Evolutionary conservation across 1,140 invertebrate genomes (phyloP).

Genomic region (Rhynchophorus ferrugineus): DNA sequence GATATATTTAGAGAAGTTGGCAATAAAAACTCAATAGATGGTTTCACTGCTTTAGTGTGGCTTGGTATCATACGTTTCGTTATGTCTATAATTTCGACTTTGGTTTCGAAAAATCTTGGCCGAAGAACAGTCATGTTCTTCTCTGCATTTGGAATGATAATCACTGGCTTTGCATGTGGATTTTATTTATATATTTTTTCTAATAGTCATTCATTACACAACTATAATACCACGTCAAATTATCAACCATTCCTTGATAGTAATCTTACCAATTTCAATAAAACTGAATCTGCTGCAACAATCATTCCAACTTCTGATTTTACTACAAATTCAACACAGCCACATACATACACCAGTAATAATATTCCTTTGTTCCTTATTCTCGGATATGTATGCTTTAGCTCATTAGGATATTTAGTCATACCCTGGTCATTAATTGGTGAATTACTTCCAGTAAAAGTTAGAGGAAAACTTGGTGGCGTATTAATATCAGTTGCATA

Average conservation of each 20-base stretch:
- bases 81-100: constrained; percentile 44
- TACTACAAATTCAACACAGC: not conserved
- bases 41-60: constrained; percentile 44
- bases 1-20: constrained; percentile 48
- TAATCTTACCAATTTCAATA: too few relatives aligned
- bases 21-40: constrained; percentile 39
- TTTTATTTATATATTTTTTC: constrained; percentile 40
- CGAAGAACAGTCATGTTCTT: constrained; percentile 44
- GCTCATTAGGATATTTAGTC: constrained; percentile 47
- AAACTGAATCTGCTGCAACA: not conserved
- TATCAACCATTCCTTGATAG: too few relatives aligned
- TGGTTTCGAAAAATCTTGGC: constrained; percentile 48
- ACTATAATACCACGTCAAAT: not conserved
- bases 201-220: constrained; percentile 5
- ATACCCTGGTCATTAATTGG: constrained; percentile 59
- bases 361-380: constrained; percentile 44
- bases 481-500: constrained; percentile 54
- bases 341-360: too few relatives aligned
- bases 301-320: not conserved
- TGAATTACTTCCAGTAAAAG: constrained; percentile 46
- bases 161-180: constrained; percentile 47
- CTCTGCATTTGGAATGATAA: constrained; percentile 49
- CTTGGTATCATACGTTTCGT: constrained; percentile 47
- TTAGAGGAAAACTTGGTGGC: constrained; percentile 47
- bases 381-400: constrained; percentile 46